phyloP scores from a whole-genome alignment of 2,797 vertebrate genomes.

The Melopsittacus undulatus region DNA sequence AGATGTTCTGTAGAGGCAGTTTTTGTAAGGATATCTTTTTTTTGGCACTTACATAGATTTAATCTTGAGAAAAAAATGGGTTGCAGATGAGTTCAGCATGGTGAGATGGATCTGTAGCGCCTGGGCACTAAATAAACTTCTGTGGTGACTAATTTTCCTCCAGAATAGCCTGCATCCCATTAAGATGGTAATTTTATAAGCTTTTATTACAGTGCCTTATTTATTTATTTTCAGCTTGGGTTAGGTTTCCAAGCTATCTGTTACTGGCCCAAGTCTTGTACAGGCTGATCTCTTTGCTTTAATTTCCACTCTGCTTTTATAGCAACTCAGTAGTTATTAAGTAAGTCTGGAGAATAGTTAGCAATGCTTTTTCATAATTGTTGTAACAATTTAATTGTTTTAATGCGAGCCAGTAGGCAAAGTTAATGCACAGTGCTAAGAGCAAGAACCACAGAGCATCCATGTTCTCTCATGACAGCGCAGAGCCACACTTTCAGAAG shows the following conservation, averaged over 20 bases:
- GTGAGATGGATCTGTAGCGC: neutral
- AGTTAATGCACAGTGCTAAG: neutral
- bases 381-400: neutral
- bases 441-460: neutral
- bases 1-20: neutral
- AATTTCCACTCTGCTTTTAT: neutral
- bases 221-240: neutral
- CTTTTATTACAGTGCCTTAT: neutral
- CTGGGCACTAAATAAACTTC: neutral
- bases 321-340: neutral
- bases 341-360: neutral
- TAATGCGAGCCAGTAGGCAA: neutral
- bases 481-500: neutral
- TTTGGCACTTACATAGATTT: neutral
- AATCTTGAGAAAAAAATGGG: neutral
- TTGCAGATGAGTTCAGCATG: accelerated
- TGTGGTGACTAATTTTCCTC: neutral
- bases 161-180: neutral
- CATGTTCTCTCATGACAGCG: accelerated
- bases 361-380: neutral
- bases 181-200: neutral
- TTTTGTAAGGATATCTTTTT: neutral
- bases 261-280: neutral
- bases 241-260: neutral
- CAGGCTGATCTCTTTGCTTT: neutral